A percentile compares a stretch with the other conserved stretches of the same genome.
phyloP scores from a whole-genome alignment of 2,797 vertebrate species.

The Brachyalestes nurse region DNA sequence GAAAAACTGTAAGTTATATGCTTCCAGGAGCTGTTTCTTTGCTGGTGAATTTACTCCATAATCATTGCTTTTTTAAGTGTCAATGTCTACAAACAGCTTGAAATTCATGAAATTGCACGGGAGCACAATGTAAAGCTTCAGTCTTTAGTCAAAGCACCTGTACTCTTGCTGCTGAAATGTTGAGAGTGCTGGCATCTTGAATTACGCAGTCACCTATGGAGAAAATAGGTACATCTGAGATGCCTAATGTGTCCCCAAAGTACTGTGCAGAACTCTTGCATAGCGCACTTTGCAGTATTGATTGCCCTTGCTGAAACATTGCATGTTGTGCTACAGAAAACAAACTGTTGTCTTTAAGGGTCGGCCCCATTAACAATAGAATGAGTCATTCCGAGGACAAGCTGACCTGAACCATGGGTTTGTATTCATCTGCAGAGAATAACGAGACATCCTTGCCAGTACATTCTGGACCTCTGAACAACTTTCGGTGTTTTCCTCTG shows the following conservation, averaged over 20 bases:
- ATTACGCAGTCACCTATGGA: neutral
- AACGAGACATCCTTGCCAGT: neutral
- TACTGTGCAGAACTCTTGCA: neutral
- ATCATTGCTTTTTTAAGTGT: too few species aligned
- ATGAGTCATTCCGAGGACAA: neutral
- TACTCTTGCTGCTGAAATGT: neutral
- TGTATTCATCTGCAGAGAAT: neutral
- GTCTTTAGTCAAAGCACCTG: neutral
- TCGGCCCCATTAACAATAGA: neutral
- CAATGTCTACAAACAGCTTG: too few species aligned
- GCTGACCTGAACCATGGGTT: neutral
- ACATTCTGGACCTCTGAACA: neutral
- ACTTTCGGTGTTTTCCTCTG: neutral
- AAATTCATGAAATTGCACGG: too few species aligned
- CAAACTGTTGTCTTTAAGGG: neutral
- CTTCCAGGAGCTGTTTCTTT: too few species aligned
- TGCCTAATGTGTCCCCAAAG: neutral
- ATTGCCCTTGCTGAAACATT: constrained; percentile 2
- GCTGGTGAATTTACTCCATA: too few species aligned
- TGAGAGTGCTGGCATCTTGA: constrained; percentile 2
- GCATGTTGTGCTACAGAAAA: neutral
- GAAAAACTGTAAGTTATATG: too few species aligned
- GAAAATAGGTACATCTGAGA: neutral
- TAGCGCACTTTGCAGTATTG: neutral
- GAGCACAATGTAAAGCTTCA: neutral